These are phyloP conservation scores for Druceiella hillmani DNA, from an alignment of 2,888 invertebrate genomes.

Conservation along the genomic window DNA sequence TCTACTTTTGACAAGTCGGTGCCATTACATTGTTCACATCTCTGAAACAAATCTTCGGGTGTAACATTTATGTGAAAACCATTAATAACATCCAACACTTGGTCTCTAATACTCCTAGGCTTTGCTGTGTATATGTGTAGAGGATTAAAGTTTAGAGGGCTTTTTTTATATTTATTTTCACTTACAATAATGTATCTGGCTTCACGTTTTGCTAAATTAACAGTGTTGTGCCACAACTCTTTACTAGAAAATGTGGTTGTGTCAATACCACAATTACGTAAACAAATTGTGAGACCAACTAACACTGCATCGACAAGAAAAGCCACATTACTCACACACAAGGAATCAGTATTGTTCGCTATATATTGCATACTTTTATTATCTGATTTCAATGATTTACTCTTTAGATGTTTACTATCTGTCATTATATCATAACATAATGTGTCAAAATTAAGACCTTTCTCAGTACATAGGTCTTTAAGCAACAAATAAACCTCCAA, in stretches of 20 bases:
- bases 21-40: constrained; percentile 62
- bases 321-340: constrained; percentile 31
- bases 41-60: constrained; percentile 61
- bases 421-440: constrained; percentile 55
- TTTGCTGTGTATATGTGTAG: constrained; percentile 51
- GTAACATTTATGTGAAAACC: constrained; percentile 60
- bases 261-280: constrained; percentile 52
- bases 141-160: constrained; percentile 49
- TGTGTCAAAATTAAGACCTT: constrained; percentile 57
- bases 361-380: constrained; percentile 31
- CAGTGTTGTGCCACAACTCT: constrained; percentile 41
- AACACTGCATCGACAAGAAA: constrained; percentile 36
- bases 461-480: constrained; percentile 37
- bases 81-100: constrained; percentile 59
- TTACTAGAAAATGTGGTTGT: constrained; percentile 57
- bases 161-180: constrained; percentile 49
- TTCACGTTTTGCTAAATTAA: constrained; percentile 39
- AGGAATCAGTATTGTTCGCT: constrained; percentile 22
- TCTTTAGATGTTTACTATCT: constrained; percentile 41
- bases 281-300: constrained; percentile 33
- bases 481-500: constrained; percentile 72
- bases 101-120: constrained; percentile 51
- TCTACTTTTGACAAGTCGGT: constrained; percentile 31
- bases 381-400: constrained; percentile 14
- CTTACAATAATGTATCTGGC: constrained; percentile 34